phyloP scores from a whole-genome alignment of 2,888 invertebrate species.

The Linyphia triangularis region DNA sequence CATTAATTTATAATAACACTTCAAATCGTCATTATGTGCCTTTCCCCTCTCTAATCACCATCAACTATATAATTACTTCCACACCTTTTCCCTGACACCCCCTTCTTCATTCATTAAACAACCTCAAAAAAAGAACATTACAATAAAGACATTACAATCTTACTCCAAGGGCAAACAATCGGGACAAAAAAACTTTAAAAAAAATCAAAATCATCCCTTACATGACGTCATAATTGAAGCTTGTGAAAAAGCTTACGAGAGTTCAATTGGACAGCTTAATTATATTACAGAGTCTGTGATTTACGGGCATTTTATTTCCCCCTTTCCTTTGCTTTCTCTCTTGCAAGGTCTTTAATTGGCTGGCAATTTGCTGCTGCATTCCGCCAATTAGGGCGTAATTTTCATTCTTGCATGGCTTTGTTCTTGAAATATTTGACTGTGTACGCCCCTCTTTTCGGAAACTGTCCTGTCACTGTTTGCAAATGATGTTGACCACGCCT shows the following conservation, averaged over 20 bases:
- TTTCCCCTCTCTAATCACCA: not conserved
- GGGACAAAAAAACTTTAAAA: not conserved
- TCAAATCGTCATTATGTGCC: not conserved
- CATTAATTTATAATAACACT: not conserved
- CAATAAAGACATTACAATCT: no score
- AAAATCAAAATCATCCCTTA: not conserved
- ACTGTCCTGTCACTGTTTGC: not conserved
- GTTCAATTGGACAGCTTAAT: slow-evolving; percentile 69
- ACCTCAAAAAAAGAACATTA: not conserved
- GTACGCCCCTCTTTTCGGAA: not conserved
- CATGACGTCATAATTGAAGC: slow-evolving; percentile 46
- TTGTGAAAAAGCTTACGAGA: slow-evolving; percentile 33
- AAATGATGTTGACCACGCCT: not conserved
- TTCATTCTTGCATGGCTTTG: not conserved
- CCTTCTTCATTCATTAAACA: not conserved
- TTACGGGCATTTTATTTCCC: not conserved
- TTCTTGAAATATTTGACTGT: not conserved
- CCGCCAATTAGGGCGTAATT: slow-evolving; percentile 60
- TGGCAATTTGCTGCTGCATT: slow-evolving; percentile 54
- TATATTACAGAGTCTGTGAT: slow-evolving; percentile 52
- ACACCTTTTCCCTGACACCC: not conserved
- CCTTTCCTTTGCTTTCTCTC: not conserved
- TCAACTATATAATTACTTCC: not conserved
- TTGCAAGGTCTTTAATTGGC: slow-evolving; percentile 49
- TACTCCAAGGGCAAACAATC: no score